Evolutionary conservation across 2,888 invertebrate species (phyloP), one percentile per base, ranked within the genome.

Genomic region (Sminthurinus aureus): DNA sequence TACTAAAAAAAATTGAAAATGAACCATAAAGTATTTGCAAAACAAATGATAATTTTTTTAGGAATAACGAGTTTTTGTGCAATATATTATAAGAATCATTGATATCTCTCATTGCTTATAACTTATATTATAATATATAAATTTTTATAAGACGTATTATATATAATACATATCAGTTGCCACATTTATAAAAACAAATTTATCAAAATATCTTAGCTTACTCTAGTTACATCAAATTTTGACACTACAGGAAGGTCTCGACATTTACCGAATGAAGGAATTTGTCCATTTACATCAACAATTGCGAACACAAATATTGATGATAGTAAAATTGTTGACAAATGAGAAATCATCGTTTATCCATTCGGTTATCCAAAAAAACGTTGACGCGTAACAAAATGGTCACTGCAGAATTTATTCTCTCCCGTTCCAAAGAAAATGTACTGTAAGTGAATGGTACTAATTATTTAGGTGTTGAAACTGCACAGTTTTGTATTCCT

Each of bases 1-100:
- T 94, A 95, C 94, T 94, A 91, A 6, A 73, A 18, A 58, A 52
- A 11, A 11, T 52, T 52, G 52, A 52, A 52, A 52, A 11, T 52
- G 8, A 52, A 52, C 52, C 52, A 13, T 52, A n/a, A n/a, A n/a
- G n/a, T n/a, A n/a, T n/a, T n/a, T n/a, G n/a, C n/a, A n/a, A n/a
- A n/a, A n/a, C n/a, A n/a, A n/a, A n/a, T n/a, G n/a, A n/a, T n/a
- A n/a, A n/a, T n/a, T n/a, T n/a, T 71, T 11, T 71, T 71, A 69
- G 9, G 9, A 69, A 69, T 8, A 9, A 18, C n/a, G 12, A 69
- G 18, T 18, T 22, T 9, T 69, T 13, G 22, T 18, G 18, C 22
- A 69, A 18, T 22, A 18, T n/a, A n/a, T 18, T 13, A 8, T 69
- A 69, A 69, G 69, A 9, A 9, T 9, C n/a, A n/a, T n/a, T n/a